Evolutionary conservation across 2,888 invertebrate genomes (phyloP), one percentile per base, ranked within the genome.

Genomic region (Agapostemon virescens): DNA sequence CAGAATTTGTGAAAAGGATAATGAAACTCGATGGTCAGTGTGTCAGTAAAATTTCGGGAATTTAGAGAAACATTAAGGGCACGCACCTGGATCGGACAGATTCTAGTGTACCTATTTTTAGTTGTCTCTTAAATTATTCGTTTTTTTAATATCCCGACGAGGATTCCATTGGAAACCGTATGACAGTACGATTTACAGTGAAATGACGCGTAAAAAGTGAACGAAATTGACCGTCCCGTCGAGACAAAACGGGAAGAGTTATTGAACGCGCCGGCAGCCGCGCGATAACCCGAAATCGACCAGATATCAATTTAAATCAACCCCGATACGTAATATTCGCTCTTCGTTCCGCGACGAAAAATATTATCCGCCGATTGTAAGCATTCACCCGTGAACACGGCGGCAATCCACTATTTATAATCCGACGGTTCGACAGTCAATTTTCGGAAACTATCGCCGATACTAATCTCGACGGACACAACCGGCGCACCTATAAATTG

Each of bases 281-380:
- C 17, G 38, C 30, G 26, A 49, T 66, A 52, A 38, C 52, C 30
- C 38, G 49, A 66, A 72, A 49, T 67, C 26, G 73, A 7, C 52
- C 66, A 20, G 40, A 30, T 73, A 67, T n/a, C 73, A 73, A 73
- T 73, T 73, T 73, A 36, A 38, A 66, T 67, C 52, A 13, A 33
- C 55, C 30, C 26, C 74, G 40, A 42, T 33, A 40, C 33, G 67
- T 17, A 58, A 52, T 26, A 69, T 69, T 52, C 52, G 52, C 23
- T 26, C n/a, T 38, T 20, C 38, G 4, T 33, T 33, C 69, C 20
- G 9, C 26, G 38, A 17, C 40, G 17, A 42, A 42, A 66, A 40
- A 61, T 61, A 61, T 33, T n/a, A 30, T 61, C 11, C 33, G 20
- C n/a, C 61, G 20, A 61, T 33, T 61, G 61, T 61, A 61, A 33